Percentiles rank a stretch among this genome's conserved stretches.
phyloP scores from a whole-genome alignment of 2,888 invertebrate genomes.

The Osmoderma eremita region DNA sequence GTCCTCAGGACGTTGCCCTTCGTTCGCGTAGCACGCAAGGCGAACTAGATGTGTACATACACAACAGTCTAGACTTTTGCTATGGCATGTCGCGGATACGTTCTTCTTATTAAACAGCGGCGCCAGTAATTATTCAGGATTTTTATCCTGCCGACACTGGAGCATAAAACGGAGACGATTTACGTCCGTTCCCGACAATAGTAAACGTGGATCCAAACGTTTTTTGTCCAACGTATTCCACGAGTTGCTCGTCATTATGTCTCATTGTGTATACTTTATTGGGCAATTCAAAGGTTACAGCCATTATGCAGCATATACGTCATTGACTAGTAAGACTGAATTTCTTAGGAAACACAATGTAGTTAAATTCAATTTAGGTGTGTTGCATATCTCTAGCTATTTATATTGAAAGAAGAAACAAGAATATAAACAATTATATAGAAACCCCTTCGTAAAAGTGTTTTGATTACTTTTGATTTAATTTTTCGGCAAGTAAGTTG shows the following conservation, averaged over 20 bases:
- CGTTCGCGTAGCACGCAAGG: slow-evolving; percentile 41
- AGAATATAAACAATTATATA: no score
- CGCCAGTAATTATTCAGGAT: slow-evolving; percentile 41
- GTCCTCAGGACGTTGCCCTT: slow-evolving; percentile 34
- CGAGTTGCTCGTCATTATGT: slow-evolving; percentile 22
- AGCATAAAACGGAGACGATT: slow-evolving; percentile 15
- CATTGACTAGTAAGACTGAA: background rate
- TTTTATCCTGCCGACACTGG: slow-evolving; percentile 26
- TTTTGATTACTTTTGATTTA: no score
- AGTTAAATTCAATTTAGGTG: no score
- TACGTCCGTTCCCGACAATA: no score
- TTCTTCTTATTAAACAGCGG: slow-evolving; percentile 38
- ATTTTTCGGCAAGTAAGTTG: no score
- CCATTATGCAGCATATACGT: slow-evolving; percentile 4
- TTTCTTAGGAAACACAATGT: background rate
- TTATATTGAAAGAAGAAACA: no score
- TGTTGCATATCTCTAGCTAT: no score
- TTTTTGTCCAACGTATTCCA: background rate
- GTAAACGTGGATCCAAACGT: slow-evolving; percentile 12
- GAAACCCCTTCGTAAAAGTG: no score
- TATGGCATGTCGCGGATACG: slow-evolving; percentile 18
- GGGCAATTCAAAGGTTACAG: slow-evolving; percentile 19
- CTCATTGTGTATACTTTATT: slow-evolving; percentile 18
- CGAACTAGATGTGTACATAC: slow-evolving; percentile 39
- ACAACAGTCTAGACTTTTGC: slow-evolving; percentile 36